phyloP scores from a whole-genome alignment of 2,888 invertebrate genomes.

The Drosophila mimica region DNA sequence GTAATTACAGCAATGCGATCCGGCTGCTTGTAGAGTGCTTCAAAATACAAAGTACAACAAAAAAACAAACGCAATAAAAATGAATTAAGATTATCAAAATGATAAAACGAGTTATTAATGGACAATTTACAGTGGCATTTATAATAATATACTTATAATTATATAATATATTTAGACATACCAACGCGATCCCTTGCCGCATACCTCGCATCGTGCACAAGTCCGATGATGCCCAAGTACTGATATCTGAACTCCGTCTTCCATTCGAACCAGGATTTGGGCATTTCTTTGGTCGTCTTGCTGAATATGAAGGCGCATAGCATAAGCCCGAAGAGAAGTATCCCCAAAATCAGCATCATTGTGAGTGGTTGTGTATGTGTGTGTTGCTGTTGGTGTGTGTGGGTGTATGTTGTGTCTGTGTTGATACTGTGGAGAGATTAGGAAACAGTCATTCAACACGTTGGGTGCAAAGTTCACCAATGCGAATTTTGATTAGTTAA shows the following conservation, averaged over 20 bases:
- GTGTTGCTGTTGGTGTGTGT: not conserved
- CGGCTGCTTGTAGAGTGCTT: slow-evolving; percentile 88
- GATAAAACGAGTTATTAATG: slow-evolving; percentile 12
- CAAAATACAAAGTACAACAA: not conserved
- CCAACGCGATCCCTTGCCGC: slow-evolving; percentile 82
- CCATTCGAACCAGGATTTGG: slow-evolving; percentile 84
- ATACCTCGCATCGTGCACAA: slow-evolving; percentile 81
- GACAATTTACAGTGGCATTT: too few relatives aligned
- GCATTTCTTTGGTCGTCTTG: slow-evolving; percentile 84
- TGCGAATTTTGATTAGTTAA: slow-evolving; percentile 36
- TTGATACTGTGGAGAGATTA: slow-evolving; percentile 46
- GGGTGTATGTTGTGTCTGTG: not conserved
- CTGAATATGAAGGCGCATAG: slow-evolving; percentile 81
- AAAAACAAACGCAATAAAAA: not conserved
- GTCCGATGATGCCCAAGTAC: slow-evolving; percentile 80
- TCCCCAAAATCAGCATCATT: slow-evolving; percentile 51
- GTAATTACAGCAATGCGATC: slow-evolving; percentile 92
- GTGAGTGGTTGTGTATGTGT: not conserved
- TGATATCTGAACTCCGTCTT: slow-evolving; percentile 84
- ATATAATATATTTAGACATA: slow-evolving; percentile 57
- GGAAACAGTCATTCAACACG: slow-evolving; percentile 13
- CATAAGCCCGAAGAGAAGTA: slow-evolving; percentile 62
- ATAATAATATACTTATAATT: not conserved
- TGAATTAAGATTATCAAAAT: slow-evolving; percentile 16
- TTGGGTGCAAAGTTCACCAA: slow-evolving; percentile 49